These are phyloP conservation scores for Glandiceps talaboti DNA, from an alignment of 53 echinoderm and acorn worm genomes.

Conservation along the genomic window DNA sequence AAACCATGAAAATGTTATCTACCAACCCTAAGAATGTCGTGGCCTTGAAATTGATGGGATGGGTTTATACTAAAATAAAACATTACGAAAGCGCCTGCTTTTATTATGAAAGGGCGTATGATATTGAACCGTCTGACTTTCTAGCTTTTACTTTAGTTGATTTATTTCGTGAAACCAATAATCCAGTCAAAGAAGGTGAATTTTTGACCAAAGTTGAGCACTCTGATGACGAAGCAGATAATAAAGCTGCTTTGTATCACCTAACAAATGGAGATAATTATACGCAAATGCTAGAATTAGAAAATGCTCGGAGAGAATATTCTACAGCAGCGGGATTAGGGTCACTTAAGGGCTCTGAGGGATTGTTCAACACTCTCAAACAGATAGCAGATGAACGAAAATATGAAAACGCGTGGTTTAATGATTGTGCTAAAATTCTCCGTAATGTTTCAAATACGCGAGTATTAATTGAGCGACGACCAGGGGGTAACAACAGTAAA, in stretches of 20 bases:
- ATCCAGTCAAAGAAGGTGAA: neutral
- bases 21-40: neutral
- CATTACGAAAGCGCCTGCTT: neutral
- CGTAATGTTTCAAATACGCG: neutral
- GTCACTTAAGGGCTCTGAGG: neutral
- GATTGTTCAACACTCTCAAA: neutral
- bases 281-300: neutral
- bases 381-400: neutral
- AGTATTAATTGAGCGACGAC: neutral
- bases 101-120: neutral
- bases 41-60: neutral
- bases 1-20: neutral
- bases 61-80: neutral
- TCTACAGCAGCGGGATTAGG: neutral
- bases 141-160: neutral
- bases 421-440: neutral
- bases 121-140: neutral
- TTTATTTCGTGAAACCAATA: neutral
- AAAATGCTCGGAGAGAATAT: neutral
- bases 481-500: neutral
- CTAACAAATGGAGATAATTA: neutral
- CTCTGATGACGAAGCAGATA: neutral
- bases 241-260: neutral
- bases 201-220: neutral
- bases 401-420: neutral